phyloP scores from a whole-genome alignment of 2,888 invertebrate species.

The Bedellia somnulentella region DNA sequence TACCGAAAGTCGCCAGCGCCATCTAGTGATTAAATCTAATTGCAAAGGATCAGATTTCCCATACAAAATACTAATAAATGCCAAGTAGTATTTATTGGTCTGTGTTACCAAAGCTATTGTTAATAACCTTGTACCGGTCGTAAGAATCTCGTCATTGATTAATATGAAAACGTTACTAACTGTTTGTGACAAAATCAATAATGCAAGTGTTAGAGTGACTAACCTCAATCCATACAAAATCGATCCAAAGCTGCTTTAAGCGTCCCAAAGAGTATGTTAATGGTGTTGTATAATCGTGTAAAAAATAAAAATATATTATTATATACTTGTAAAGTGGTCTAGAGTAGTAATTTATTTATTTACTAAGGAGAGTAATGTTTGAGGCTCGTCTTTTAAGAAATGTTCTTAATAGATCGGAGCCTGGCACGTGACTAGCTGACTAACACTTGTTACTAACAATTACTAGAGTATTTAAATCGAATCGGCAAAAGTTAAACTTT shows the following conservation, averaged over 20 bases:
- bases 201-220: no score
- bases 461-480: constrained; percentile 3
- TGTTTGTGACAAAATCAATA: neutral
- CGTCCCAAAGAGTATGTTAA: constrained; percentile 56
- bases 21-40: no score
- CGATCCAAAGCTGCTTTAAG: constrained; percentile 51
- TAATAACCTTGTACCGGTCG: no score
- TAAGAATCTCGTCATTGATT: constrained; percentile 10
- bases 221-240: constrained; percentile 16
- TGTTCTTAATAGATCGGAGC: constrained; percentile 48
- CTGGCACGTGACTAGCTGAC: constrained; percentile 22
- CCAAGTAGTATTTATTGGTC: no score
- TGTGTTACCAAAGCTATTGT: no score
- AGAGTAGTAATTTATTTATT: constrained; percentile 53
- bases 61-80: no score
- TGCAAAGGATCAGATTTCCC: no score
- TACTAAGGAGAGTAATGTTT: constrained; percentile 26
- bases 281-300: constrained; percentile 57
- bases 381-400: constrained; percentile 51
- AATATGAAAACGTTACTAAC: constrained; percentile 6
- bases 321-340: constrained; percentile 54
- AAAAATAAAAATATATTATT: constrained; percentile 48
- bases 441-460: constrained; percentile 34
- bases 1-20: no score
- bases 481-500: constrained; percentile 56